A percentile compares a stretch with the other conserved stretches of the same genome.
phyloP scores from a whole-genome alignment of 1,140 invertebrate species.

The Drosophila pseudoananassae region DNA sequence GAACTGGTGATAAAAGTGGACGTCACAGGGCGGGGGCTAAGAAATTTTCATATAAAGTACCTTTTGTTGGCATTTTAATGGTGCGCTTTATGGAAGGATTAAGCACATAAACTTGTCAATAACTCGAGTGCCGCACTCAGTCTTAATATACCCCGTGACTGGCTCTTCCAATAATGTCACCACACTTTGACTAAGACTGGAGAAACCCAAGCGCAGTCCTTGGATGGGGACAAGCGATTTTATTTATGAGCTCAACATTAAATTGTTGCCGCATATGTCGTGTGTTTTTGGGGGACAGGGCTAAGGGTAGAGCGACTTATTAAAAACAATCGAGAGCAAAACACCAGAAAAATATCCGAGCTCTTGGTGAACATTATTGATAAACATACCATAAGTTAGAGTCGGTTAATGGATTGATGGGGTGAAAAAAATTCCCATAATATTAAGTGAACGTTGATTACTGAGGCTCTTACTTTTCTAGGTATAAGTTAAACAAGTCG shows the following conservation, averaged over 20 bases:
- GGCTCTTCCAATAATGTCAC: conserved; percentile 72
- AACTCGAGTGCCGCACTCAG: conserved; percentile 67
- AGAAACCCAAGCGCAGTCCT: conserved; percentile 28
- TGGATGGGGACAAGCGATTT: conserved; percentile 57
- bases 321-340: conserved; percentile 62
- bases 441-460: conserved; percentile 38
- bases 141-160: conserved; percentile 26
- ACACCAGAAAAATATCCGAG: conserved; percentile 33
- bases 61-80: conserved; percentile 83
- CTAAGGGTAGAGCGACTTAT: conserved; percentile 51
- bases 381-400: conserved; percentile 36
- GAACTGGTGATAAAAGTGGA: conserved; percentile 68
- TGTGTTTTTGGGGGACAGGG: conserved; percentile 7
- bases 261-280: conserved; percentile 74
- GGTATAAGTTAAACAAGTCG: conserved; percentile 20
- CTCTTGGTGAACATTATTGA: conserved; percentile 59
- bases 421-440: conserved; percentile 36
- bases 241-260: conserved; percentile 77
- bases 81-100: conserved; percentile 81
- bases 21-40: conserved; percentile 19
- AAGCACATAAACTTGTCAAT: conserved; percentile 83
- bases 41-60: conserved; percentile 83
- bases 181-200: conserved; percentile 66
- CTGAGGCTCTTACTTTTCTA: conserved; percentile 38
- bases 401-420: conserved; percentile 40